Conservation (phyloP, 2,113 vertebrate species). For the Phylloscopus whistleri region DNA sequence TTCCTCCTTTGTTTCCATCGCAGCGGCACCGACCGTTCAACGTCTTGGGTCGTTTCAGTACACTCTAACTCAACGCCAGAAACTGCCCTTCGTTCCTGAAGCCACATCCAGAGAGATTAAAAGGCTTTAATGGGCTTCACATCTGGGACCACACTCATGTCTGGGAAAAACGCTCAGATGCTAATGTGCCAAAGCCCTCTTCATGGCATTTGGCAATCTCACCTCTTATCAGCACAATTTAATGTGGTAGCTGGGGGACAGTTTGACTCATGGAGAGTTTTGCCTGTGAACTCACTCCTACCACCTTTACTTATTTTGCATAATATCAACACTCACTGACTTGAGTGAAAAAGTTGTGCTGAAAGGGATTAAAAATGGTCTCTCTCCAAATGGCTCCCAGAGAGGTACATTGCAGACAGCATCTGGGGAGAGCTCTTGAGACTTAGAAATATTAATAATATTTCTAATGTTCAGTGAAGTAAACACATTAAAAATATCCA, state of each 20-base stretch:
- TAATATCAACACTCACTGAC: background rate
- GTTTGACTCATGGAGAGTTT: background rate
- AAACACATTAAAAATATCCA: background rate
- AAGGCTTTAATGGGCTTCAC: background rate
- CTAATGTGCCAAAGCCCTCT: background rate
- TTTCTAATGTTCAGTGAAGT: background rate
- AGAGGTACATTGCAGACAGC: background rate
- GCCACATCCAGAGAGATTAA: background rate
- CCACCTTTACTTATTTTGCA: background rate
- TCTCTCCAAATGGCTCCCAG: background rate
- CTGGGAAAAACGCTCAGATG: background rate
- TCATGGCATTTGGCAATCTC: background rate
- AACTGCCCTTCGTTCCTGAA: background rate
- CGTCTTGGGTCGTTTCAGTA: background rate
- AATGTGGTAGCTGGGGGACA: background rate
- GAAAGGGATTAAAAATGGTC: background rate
- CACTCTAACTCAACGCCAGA: background rate
- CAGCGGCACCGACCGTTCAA: background rate
- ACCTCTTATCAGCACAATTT: background rate
- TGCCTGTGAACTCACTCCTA: background rate
- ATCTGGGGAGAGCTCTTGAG: background rate
- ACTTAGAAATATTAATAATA: background rate
- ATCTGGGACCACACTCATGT: background rate
- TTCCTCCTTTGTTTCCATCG: background rate
- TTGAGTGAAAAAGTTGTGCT: background rate